Percentiles rank a stretch among this genome's conserved stretches.
These are phyloP conservation scores for Himalopsyche kuldschensis DNA, from an alignment of 2,888 invertebrate genomes.

Conservation along the genomic window DNA sequence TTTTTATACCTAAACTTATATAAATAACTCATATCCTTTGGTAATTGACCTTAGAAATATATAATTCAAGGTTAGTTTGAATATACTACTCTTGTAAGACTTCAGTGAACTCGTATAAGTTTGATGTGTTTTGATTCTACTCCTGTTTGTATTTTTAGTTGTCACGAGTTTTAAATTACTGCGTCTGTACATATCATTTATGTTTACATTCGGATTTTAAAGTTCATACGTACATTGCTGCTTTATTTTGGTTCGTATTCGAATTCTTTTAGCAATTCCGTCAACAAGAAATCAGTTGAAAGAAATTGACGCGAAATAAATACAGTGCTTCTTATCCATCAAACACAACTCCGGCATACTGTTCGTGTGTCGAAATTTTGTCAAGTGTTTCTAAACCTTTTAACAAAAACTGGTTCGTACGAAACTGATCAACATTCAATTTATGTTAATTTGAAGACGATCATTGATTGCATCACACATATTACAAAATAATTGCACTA, in stretches of 20 bases:
- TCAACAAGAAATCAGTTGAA: no score
- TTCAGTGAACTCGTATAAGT: background rate
- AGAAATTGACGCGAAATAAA: no score
- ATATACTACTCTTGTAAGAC: background rate
- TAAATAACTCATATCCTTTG: background rate
- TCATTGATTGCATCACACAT: no score
- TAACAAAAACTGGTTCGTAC: no score
- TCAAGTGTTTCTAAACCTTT: no score
- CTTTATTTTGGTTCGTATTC: background rate
- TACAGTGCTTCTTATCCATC: no score
- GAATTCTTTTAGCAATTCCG: background rate
- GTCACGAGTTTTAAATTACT: constrained; percentile 8
- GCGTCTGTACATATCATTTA: background rate
- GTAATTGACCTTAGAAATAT: constrained; percentile 9
- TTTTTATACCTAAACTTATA: background rate
- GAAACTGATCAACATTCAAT: no score
- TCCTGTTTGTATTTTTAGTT: constrained; percentile 16
- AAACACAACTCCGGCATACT: no score
- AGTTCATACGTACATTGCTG: constrained; percentile 6
- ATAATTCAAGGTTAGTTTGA: constrained; percentile 11
- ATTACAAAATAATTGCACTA: no score
- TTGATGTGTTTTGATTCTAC: background rate
- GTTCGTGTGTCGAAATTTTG: no score
- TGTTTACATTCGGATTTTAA: constrained; percentile 7
- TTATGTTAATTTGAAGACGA: no score